phyloP scores from a whole-genome alignment of 2,888 invertebrate species.

The Salticus scenicus region DNA sequence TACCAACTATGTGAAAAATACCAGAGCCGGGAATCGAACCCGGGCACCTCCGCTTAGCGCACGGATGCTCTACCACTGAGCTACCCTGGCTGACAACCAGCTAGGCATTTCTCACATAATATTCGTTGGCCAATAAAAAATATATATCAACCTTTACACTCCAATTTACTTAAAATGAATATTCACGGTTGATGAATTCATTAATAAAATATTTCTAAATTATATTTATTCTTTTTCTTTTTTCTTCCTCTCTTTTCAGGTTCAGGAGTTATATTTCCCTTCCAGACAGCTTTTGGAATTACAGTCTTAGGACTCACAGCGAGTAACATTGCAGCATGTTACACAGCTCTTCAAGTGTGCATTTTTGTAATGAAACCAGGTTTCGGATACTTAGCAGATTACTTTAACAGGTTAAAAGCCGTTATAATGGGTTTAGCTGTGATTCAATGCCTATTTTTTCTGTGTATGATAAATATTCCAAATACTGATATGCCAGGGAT shows the following conservation, averaged over 20 bases:
- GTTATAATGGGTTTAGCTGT: slow-evolving; percentile 15
- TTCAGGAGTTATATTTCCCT: slow-evolving; percentile 24
- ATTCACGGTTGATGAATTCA: too few species aligned
- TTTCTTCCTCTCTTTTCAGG: slow-evolving; percentile 16
- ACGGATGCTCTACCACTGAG: too few species aligned
- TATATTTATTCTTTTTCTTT: too few species aligned
- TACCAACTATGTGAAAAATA: too few species aligned
- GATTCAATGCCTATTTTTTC: slow-evolving; percentile 3
- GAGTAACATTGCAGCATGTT: slow-evolving; percentile 6
- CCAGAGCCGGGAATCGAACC: too few species aligned
- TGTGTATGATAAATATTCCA: slow-evolving; percentile 27
- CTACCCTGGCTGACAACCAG: too few species aligned
- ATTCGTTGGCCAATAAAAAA: too few species aligned
- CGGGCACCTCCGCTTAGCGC: too few species aligned
- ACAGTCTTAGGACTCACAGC: slow-evolving; percentile 25
- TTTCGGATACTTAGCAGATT: slow-evolving; percentile 36
- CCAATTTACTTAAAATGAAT: too few species aligned
- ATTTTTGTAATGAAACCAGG: slow-evolving; percentile 25
- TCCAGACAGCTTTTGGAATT: slow-evolving; percentile 15
- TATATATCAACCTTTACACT: too few species aligned
- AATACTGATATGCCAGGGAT: neutral
- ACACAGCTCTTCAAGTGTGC: slow-evolving; percentile 25
- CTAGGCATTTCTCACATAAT: too few species aligned
- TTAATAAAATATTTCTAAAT: too few species aligned
- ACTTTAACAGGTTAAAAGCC: slow-evolving; percentile 42